A percentile compares a stretch with the other conserved stretches of the same genome.
phyloP scores from a whole-genome alignment of 2,113 vertebrate genomes.

The pig (Sus scrofa) region T2T-Sscrofa CM000824.6:86467001-86467500 shows the following conservation, averaged over 20 bases:
- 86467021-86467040: not conserved
- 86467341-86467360: not conserved
- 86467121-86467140: not conserved
- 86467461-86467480: not conserved
- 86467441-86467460: not conserved
- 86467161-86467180: not conserved
- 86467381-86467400: not conserved
- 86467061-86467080: not conserved
- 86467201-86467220: not conserved
- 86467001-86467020: not conserved
- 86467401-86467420: not conserved
- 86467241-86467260: slow-evolving; percentile 4
- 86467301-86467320: not conserved
- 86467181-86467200: not conserved
- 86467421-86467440: not conserved
- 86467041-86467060: not conserved
- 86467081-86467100: not conserved
- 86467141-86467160: not conserved
- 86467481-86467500: not conserved
- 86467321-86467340: not conserved
- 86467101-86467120: not conserved
- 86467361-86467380: not conserved
- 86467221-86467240: not conserved
- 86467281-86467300: not conserved
- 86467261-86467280: not conserved